These are phyloP conservation scores for Oxyscelio sp. DNA, from an alignment of 2,888 invertebrate genomes.

Conservation along the genomic window DNA sequence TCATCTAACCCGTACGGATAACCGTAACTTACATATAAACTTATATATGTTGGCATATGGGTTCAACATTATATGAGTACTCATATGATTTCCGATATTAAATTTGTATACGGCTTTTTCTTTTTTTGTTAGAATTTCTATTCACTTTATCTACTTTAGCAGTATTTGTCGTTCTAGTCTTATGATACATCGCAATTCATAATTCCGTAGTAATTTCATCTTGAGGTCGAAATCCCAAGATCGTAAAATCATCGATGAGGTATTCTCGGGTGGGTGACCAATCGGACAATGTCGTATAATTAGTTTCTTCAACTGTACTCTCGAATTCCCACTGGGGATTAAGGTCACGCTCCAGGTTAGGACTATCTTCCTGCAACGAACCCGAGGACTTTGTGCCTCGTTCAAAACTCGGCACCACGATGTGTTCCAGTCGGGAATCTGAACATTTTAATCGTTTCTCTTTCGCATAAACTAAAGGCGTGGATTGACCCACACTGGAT, in stretches of 20 bases:
- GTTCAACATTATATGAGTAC: no score
- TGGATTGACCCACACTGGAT: conserved; percentile 85
- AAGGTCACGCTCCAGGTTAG: conserved; percentile 83
- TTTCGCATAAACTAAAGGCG: conserved; percentile 83
- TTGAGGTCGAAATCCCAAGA: conserved; percentile 95
- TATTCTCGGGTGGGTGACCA: conserved; percentile 87
- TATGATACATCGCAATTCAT: no score
- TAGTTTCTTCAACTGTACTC: conserved; percentile 84
- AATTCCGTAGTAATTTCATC: conserved; percentile 96
- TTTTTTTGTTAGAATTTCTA: no score
- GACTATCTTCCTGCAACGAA: conserved; percentile 71
- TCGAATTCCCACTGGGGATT: conserved; percentile 90
- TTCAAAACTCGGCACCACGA: conserved; percentile 87
- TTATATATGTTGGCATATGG: no score
- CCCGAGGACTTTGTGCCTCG: conserved; percentile 82
- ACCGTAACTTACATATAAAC: no score
- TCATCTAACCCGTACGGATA: no score
- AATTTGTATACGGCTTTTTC: no score
- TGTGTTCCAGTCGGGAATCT: conserved; percentile 84
- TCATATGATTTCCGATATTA: no score
- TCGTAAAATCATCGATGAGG: conserved; percentile 92
- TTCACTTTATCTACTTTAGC: no score
- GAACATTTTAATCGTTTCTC: conserved; percentile 79
- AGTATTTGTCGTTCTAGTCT: no score
- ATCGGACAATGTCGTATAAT: conserved; percentile 87